These are phyloP conservation scores for Poeciliopsis turneri DNA, from an alignment of 2,797 vertebrate species.

Conservation along the genomic window DNA sequence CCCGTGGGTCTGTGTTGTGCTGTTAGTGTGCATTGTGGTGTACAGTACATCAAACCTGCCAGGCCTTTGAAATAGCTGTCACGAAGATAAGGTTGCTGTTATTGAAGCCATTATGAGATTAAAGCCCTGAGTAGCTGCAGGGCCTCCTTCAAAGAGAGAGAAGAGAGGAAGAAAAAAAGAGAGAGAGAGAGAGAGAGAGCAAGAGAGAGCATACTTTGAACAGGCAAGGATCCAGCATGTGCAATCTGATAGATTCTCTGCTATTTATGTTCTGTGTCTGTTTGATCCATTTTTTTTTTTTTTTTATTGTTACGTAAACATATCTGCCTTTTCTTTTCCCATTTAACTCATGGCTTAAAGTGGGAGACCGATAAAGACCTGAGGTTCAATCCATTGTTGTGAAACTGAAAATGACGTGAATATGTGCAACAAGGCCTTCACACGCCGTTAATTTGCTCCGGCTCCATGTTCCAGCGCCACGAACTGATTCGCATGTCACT, in stretches of 20 bases:
- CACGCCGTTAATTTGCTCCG: neutral
- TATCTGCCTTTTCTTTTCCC: neutral
- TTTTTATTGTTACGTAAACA: neutral
- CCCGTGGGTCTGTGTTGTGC: slow-evolving; percentile 31
- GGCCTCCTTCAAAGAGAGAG: slow-evolving; percentile 51
- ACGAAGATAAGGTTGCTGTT: slow-evolving; percentile 53
- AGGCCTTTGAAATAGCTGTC: slow-evolving; percentile 61
- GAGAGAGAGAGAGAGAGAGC: neutral
- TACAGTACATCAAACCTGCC: slow-evolving; percentile 52
- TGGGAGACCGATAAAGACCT: neutral
- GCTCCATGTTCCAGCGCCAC: neutral
- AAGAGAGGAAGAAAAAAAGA: slow-evolving; percentile 29
- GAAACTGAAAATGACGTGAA: neutral
- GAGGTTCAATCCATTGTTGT: neutral
- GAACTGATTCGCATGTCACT: neutral
- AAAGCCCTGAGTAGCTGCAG: slow-evolving; percentile 40
- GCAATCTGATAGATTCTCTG: slow-evolving; percentile 1
- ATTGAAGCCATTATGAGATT: slow-evolving; percentile 66
- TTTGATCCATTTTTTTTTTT: neutral
- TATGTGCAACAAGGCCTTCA: neutral
- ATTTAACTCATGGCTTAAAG: neutral
- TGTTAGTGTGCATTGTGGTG: slow-evolving; percentile 38
- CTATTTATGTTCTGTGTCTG: neutral
- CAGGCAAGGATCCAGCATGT: slow-evolving; percentile 18
- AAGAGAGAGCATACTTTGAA: slow-evolving; percentile 16